Base-by-base conservation (phyloP, 64 coral and sea anemone genomes). In the Stylophora pistillata region DNA sequence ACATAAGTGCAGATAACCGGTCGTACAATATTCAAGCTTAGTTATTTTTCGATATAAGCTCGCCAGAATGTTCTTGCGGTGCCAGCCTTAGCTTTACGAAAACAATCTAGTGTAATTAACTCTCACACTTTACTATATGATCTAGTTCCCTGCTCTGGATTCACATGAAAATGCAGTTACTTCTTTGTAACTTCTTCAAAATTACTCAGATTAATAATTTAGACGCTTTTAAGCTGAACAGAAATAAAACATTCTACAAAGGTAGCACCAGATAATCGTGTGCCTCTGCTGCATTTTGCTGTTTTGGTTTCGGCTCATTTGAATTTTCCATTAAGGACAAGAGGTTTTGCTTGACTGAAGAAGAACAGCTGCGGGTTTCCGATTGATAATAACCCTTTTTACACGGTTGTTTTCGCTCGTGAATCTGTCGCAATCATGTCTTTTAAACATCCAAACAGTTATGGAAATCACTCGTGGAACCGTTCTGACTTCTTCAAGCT, bases 261-360 rank as follows among this genome's bases (percentile, higher is more conserved):
- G n/a, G 56, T 78, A 56, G 34, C 11, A 56, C 12, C 23, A 78
- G 75, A 11, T 58, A 60, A 59, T 79, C 30, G 13, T 41, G 32
- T 2, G 20, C n/a, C 31, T 15, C 69, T 34, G 32, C 4, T n/a
- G 80, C 62, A 53, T 69, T 60, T 84, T 69, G 26, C 52, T 62
- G 16, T 53, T 68, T 34, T 64, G 20, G 16, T 70, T 15, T 47
- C 7, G 37, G 30, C 61, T 84, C 41, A 84, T 84, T 84, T 84
- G 80, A 84, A 84, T 84, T 84, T 84, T 84, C 62, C 80, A 84
- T 84, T 84, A 84, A 23, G 37, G 54, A 66, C 23, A 70, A 82
- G 55, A 37, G 78, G 80, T 84, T 70, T 52, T 13, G 80, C 33
- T 53, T 33, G 80, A 70, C 18, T 70, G 37, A 17, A 2, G 29